Evolutionary conservation across 2,888 invertebrate genomes (phyloP).

Genomic region (Rotaria sp.): DNA sequence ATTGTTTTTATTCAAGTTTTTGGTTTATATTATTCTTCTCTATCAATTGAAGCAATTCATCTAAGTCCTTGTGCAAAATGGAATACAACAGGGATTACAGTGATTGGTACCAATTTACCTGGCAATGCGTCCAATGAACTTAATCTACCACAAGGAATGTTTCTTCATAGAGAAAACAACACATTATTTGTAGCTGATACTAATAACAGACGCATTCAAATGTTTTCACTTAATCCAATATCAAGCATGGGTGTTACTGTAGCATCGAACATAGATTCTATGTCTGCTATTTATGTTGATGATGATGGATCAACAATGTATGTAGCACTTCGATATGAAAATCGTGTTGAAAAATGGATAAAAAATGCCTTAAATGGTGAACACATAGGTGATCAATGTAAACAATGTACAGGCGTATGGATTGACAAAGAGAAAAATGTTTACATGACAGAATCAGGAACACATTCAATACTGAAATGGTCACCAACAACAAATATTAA

Average conservation of each 20-base stretch:
- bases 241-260: background rate
- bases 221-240: background rate
- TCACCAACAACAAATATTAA: background rate
- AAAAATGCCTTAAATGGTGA: background rate
- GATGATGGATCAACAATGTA: background rate
- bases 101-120: background rate
- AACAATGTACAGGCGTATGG: background rate
- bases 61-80: background rate
- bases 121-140: background rate
- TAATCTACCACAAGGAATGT: background rate
- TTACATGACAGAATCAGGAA: background rate
- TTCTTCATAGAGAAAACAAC: background rate
- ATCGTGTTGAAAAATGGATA: background rate
- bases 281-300: background rate
- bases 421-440: background rate
- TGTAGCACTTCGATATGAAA: background rate
- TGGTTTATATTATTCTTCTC: background rate
- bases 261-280: background rate
- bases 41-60: background rate
- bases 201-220: background rate
- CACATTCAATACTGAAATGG: background rate
- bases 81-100: background rate
- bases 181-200: background rate
- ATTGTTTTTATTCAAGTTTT: background rate
- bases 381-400: background rate